Conservation (phyloP, 2,888 invertebrate species). For the Cordilura impudica region DNA sequence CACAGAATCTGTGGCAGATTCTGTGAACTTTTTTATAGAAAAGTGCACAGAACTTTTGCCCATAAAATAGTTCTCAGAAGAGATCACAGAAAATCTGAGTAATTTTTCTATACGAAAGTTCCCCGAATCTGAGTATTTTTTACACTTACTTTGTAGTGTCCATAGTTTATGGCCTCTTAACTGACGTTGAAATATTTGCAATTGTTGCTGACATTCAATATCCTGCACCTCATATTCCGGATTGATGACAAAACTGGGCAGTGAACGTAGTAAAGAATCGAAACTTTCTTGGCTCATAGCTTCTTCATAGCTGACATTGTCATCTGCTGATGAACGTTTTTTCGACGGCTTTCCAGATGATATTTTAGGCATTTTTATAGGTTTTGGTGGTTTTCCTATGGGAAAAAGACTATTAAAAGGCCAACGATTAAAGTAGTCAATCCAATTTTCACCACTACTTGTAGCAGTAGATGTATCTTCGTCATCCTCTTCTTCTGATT, state of each 20-base stretch:
- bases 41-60: background rate
- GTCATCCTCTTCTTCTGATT: constrained; percentile 52
- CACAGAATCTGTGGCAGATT: background rate
- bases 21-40: background rate
- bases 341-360: constrained; percentile 23
- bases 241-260: constrained; percentile 85
- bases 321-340: constrained; percentile 16
- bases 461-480: constrained; percentile 26
- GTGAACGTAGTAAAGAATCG: constrained; percentile 82
- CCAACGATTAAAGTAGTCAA: constrained; percentile 74
- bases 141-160: constrained; percentile 85
- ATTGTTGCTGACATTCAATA: constrained; percentile 83
- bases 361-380: constrained; percentile 61
- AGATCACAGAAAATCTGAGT: background rate
- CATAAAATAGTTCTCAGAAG: too few relatives aligned
- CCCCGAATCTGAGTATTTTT: background rate
- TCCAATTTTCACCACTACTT: constrained; percentile 66
- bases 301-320: constrained; percentile 34
- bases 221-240: constrained; percentile 83
- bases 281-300: constrained; percentile 76
- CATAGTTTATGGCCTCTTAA: constrained; percentile 84
- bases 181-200: constrained; percentile 83
- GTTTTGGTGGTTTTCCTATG: constrained; percentile 67
- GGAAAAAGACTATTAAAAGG: constrained; percentile 75
- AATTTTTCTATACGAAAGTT: background rate